Conservation (phyloP, 2,888 invertebrate genomes). For the Stratiomys singularior region DNA sequence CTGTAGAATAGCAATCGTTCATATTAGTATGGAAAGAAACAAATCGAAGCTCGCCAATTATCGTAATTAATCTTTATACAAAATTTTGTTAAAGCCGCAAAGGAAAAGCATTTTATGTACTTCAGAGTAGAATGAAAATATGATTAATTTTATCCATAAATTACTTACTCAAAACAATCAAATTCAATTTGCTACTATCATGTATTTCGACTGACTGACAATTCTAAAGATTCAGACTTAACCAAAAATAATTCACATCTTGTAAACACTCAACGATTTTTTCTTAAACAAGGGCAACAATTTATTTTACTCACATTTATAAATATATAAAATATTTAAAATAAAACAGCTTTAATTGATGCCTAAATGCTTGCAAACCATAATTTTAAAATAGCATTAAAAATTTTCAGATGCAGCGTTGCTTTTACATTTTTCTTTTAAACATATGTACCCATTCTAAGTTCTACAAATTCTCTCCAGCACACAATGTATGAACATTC, state of each 20-base stretch:
- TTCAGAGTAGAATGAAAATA: too few relatives aligned
- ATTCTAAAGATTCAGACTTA: too few relatives aligned
- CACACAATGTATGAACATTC: background rate
- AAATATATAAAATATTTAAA: slow-evolving; percentile 42
- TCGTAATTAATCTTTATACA: too few relatives aligned
- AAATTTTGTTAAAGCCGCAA: too few relatives aligned
- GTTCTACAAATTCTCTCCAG: background rate
- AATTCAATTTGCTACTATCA: too few relatives aligned
- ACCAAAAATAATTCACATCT: too few relatives aligned
- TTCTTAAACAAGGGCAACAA: slow-evolving; percentile 40
- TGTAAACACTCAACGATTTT: slow-evolving; percentile 20
- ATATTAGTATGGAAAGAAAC: too few relatives aligned
- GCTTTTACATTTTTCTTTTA: background rate
- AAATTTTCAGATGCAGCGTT: background rate
- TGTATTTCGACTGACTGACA: too few relatives aligned
- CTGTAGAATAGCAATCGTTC: too few relatives aligned
- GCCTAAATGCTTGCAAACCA: slow-evolving; percentile 39
- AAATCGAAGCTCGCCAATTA: too few relatives aligned
- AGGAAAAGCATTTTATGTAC: too few relatives aligned
- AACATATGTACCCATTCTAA: background rate
- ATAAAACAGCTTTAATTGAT: slow-evolving; percentile 30
- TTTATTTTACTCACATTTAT: slow-evolving; percentile 40
- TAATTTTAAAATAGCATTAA: slow-evolving; percentile 29
- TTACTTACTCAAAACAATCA: too few relatives aligned
- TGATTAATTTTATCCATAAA: background rate